Conservation (phyloP, 2,888 invertebrate species). For the Agrotis segetum region DNA sequence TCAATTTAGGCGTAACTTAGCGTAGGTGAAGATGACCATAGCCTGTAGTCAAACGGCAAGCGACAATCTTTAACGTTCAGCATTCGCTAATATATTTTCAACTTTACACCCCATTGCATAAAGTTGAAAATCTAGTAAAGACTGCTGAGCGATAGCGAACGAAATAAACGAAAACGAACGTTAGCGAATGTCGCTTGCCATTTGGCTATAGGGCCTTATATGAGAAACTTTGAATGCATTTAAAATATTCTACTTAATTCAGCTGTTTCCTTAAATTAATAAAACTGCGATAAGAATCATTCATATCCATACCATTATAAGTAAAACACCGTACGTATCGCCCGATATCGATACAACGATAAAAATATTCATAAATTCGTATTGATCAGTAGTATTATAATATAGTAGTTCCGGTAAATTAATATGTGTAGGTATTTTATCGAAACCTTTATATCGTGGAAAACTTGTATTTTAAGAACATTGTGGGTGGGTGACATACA, state of each 20-base stretch:
- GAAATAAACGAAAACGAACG: too few species aligned
- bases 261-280: background rate
- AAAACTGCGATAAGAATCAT: too few species aligned
- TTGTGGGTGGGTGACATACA: constrained; percentile 21
- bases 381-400: constrained; percentile 14
- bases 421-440: background rate
- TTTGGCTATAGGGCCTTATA: too few species aligned
- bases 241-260: background rate
- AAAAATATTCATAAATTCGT: background rate
- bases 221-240: background rate
- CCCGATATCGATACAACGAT: background rate
- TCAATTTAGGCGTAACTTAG: too few species aligned
- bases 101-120: too few species aligned
- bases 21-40: too few species aligned
- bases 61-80: too few species aligned
- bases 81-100: too few species aligned
- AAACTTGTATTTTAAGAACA: constrained; percentile 28
- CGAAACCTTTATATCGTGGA: constrained; percentile 10
- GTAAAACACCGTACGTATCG: background rate
- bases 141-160: too few species aligned
- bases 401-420: constrained; percentile 38
- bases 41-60: too few species aligned
- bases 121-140: too few species aligned
- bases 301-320: background rate
- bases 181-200: too few species aligned